Evolutionary conservation across 1,140 invertebrate genomes (phyloP).

Genomic region (Scaptodrosophila lebanonensis): DNA sequence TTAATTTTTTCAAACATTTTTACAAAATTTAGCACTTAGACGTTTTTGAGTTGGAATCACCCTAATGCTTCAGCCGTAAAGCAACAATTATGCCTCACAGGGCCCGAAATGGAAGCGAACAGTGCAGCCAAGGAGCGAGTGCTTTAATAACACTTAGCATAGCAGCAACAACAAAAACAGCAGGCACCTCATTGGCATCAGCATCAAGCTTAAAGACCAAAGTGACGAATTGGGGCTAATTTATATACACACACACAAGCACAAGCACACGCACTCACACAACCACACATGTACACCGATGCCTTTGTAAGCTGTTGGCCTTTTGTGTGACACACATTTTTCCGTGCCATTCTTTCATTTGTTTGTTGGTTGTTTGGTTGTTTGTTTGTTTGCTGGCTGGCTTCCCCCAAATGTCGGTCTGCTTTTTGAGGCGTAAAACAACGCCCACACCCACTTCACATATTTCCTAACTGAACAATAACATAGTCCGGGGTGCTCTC

Average conservation of each 20-base stretch:
- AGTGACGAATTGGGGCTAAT: constrained; percentile 60
- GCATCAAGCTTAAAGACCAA: constrained; percentile 32
- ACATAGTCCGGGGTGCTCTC: too few relatives aligned
- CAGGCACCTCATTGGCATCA: constrained; percentile 6
- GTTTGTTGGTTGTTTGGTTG: constrained; percentile 27
- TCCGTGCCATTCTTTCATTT: constrained; percentile 44
- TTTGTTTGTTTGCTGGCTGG: too few relatives aligned
- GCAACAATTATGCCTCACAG: constrained; percentile 71
- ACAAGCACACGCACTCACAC: neutral
- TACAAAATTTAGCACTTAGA: too few relatives aligned
- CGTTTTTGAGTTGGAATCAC: too few relatives aligned
- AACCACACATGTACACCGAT: neutral
- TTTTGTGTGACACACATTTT: constrained; percentile 41
- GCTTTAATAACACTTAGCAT: constrained; percentile 57
- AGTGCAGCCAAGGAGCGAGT: too few relatives aligned
- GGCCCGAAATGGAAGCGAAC: too few relatives aligned
- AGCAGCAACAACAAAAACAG: constrained; percentile 15
- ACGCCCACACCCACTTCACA: constrained; percentile 24
- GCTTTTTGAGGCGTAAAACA: constrained; percentile 54
- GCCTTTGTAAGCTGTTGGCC: constrained; percentile 3
- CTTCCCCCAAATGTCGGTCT: too few relatives aligned
- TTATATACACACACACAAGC: constrained; percentile 33
- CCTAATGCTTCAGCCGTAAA: too few relatives aligned
- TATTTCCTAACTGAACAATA: too few relatives aligned
- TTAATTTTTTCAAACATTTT: too few relatives aligned